Conservation (phyloP, 2,113 vertebrate species). For the Junco hyemalis region DNA sequence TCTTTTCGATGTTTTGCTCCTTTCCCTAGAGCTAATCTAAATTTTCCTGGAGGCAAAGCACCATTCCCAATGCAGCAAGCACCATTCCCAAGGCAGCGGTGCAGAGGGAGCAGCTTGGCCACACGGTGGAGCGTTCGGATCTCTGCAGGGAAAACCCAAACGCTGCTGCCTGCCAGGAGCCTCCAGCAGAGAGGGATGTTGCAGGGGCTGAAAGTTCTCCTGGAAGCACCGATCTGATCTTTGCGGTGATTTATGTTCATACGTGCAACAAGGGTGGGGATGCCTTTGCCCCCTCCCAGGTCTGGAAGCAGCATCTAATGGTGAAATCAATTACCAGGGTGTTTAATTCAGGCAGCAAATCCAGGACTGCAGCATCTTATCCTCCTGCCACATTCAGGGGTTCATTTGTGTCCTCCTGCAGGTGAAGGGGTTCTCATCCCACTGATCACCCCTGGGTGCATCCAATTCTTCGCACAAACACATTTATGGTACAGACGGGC, state of each 20-base stretch:
- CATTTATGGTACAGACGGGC: not conserved
- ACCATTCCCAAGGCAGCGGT: fast-evolving
- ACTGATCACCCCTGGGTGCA: not conserved
- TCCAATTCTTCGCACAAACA: fast-evolving
- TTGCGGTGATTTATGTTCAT: not conserved
- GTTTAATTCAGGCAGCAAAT: not conserved
- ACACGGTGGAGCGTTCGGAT: constrained; percentile 29
- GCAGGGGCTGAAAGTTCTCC: fast-evolving
- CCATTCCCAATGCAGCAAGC: not conserved
- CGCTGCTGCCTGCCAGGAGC: not conserved
- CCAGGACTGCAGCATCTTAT: not conserved
- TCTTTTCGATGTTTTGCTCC: not conserved
- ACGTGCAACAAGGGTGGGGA: not conserved
- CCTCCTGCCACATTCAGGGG: no score
- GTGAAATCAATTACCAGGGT: not conserved
- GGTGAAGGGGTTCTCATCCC: not conserved
- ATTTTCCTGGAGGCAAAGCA: not conserved
- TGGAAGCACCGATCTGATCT: fast-evolving
- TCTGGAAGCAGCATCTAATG: not conserved
- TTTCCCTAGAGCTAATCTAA: not conserved
- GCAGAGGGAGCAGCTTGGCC: not conserved
- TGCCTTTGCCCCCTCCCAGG: not conserved
- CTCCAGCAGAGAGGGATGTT: not conserved
- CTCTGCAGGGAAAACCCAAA: not conserved
- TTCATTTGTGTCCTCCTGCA: no score